Conservation (phyloP, 2,888 invertebrate genomes). For the Philereme vetulata region DNA sequence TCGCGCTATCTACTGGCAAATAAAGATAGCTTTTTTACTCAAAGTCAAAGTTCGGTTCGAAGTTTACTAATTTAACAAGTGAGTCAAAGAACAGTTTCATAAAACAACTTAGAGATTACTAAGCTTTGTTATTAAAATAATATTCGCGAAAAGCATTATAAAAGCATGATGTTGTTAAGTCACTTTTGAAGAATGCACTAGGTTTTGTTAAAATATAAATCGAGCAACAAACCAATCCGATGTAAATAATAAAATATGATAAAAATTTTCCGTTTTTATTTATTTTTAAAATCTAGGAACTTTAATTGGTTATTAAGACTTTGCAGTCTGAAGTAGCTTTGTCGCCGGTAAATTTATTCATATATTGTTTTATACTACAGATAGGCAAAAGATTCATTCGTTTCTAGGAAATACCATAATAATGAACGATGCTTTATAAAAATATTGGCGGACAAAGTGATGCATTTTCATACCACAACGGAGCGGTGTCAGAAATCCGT, state of each 20-base stretch:
- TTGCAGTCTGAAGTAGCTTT: too few species aligned
- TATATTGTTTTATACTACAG: too few species aligned
- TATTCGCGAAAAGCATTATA: slow-evolving; percentile 13
- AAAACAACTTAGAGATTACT: slow-evolving; percentile 47
- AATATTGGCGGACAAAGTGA: slow-evolving; percentile 4
- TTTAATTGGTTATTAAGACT: too few species aligned
- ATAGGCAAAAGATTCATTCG: too few species aligned
- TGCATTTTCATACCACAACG: slow-evolving; percentile 7
- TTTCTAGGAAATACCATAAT: too few species aligned
- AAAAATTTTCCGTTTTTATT: too few species aligned
- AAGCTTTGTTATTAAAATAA: slow-evolving; percentile 37
- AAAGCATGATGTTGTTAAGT: background rate
- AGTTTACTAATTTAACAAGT: slow-evolving; percentile 50
- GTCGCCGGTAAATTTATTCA: too few species aligned
- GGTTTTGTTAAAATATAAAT: background rate
- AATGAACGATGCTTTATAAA: background rate
- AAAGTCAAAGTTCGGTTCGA: slow-evolving; percentile 43
- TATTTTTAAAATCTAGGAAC: too few species aligned
- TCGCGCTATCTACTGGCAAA: slow-evolving; percentile 37
- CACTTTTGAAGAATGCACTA: background rate
- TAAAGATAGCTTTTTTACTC: slow-evolving; percentile 41
- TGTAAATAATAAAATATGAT: too few species aligned
- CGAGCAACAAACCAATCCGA: background rate
- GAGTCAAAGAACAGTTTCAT: slow-evolving; percentile 41
- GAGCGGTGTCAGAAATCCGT: background rate